These are phyloP conservation scores for Ceryle rudis DNA, from an alignment of 2,797 vertebrate genomes.

Conservation along the genomic window DNA sequence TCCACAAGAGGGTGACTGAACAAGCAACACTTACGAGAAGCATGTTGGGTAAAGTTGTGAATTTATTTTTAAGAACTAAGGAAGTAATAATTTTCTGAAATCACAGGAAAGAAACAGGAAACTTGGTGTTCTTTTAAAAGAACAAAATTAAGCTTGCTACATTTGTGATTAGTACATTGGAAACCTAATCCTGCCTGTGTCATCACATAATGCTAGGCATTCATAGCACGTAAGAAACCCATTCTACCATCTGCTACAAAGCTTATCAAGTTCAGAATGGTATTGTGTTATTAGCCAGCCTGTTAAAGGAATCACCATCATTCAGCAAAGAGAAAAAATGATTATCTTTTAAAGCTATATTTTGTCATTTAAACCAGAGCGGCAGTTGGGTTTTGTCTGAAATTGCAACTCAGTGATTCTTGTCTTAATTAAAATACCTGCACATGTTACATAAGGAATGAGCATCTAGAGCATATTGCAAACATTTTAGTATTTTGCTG, in stretches of 20 bases:
- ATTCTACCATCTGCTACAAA: neutral
- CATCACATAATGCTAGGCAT: neutral
- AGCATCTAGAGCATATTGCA: neutral
- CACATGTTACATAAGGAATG: neutral
- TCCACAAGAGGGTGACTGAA: neutral
- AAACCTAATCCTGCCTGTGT: neutral
- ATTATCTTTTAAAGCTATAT: neutral
- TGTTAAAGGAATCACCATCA: neutral
- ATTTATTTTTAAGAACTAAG: slow-evolving; percentile 1
- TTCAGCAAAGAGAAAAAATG: neutral
- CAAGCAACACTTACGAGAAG: neutral
- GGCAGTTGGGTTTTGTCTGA: neutral
- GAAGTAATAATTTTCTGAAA: neutral
- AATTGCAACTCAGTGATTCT: neutral
- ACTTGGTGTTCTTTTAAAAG: neutral
- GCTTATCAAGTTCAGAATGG: neutral
- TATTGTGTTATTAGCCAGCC: neutral
- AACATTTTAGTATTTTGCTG: neutral
- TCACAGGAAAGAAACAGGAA: neutral
- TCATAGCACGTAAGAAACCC: neutral
- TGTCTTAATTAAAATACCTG: neutral
- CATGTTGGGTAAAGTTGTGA: neutral
- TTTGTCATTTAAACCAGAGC: neutral
- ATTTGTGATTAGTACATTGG: neutral
- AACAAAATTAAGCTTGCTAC: neutral